Evolutionary conservation across 2,113 vertebrate genomes (phyloP).

Genomic region (Callipepla squamata): DNA sequence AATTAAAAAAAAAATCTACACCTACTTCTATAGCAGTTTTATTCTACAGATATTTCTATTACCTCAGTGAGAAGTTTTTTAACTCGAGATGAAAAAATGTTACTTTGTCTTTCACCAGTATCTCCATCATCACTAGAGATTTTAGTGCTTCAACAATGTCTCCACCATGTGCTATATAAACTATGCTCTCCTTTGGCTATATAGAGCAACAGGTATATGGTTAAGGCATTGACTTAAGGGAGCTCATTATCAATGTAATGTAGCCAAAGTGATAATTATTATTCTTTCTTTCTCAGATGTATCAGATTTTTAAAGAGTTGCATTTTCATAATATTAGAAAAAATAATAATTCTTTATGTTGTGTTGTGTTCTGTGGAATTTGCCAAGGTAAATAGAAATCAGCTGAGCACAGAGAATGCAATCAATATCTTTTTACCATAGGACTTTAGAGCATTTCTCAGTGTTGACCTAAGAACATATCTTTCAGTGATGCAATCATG

Average conservation of each 20-base stretch:
- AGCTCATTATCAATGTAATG: not conserved
- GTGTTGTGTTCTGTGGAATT: not conserved
- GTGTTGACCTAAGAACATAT: not conserved
- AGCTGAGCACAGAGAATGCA: not conserved
- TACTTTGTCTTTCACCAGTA: not conserved
- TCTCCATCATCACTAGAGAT: not conserved
- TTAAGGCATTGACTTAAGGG: not conserved
- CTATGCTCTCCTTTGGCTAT: not conserved
- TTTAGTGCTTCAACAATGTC: not conserved
- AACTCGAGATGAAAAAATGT: not conserved
- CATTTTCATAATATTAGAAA: not conserved
- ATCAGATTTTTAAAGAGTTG: not conserved
- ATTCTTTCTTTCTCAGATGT: not conserved
- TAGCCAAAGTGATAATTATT: not conserved
- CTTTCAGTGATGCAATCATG: not conserved
- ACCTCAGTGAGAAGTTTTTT: not conserved
- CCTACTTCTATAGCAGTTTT: not conserved
- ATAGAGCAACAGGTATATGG: not conserved
- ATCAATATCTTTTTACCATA: not conserved
- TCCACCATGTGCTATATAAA: not conserved
- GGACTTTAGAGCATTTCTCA: not conserved
- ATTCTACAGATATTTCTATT: not conserved
- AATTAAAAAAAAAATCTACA: not conserved
- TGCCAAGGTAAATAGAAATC: not conserved
- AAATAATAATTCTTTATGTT: not conserved